Evolutionary conservation across 2,888 invertebrate genomes (phyloP).

Genomic region (Crocallis elinguaria): DNA sequence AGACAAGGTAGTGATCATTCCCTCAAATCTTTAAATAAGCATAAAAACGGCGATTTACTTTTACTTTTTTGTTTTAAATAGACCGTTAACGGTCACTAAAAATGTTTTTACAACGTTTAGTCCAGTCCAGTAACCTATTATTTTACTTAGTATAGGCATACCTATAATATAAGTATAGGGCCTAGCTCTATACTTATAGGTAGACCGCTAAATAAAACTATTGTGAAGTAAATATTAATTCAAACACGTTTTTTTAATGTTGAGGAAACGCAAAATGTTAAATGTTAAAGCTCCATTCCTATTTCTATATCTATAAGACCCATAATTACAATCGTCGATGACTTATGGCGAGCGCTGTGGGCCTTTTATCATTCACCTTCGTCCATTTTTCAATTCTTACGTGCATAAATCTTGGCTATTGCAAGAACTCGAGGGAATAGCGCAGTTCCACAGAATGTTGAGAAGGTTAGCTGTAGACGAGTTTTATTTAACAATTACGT

Average conservation of each 20-base stretch:
- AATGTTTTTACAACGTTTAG: too few relatives aligned
- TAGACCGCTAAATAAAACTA: too few relatives aligned
- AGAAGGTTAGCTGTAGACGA: constrained; percentile 1
- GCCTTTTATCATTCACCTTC: constrained; percentile 58
- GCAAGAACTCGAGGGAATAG: constrained; percentile 48
- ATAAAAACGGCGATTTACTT: too few relatives aligned
- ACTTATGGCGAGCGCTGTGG: constrained; percentile 51
- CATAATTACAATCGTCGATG: constrained; percentile 48
- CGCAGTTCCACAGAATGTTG: constrained; percentile 25
- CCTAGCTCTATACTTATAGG: too few relatives aligned
- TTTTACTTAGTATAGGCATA: too few relatives aligned
- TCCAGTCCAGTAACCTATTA: too few relatives aligned
- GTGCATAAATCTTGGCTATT: constrained; percentile 59
- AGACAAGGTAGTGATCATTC: too few relatives aligned
- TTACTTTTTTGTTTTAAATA: too few relatives aligned
- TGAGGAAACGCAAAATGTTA: neutral
- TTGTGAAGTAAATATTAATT: too few relatives aligned
- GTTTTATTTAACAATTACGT: neutral
- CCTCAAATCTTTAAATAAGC: too few relatives aligned
- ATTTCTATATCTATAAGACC: neutral
- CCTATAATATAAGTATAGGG: too few relatives aligned
- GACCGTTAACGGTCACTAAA: too few relatives aligned
- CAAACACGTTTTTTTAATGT: neutral
- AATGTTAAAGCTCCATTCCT: neutral
- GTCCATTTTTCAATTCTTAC: constrained; percentile 62